Evolutionary conservation across 2,113 vertebrate species (phyloP).

Genomic region (Xyliphius kryptos): DNA sequence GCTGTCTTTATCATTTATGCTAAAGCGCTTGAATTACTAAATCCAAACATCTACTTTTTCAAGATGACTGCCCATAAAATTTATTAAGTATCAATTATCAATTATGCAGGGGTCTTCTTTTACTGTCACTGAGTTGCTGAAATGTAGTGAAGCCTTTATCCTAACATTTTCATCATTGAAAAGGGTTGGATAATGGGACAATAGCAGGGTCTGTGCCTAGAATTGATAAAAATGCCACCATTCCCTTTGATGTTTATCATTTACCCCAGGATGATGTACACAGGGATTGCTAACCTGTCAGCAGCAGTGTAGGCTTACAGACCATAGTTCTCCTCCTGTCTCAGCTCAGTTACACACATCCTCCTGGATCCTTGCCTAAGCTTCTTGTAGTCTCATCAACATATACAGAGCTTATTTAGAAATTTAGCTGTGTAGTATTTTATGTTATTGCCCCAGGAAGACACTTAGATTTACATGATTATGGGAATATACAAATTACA

Average conservation of each 20-base stretch:
- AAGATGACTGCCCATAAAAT: conserved; percentile 66
- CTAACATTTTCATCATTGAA: conserved; percentile 47
- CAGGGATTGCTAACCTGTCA: conserved; percentile 56
- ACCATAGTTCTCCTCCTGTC: conserved; percentile 47
- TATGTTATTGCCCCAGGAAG: background rate
- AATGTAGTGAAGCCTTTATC: conserved; percentile 64
- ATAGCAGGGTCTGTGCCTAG: conserved; percentile 66
- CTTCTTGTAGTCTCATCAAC: conserved; percentile 21
- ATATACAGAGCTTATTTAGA: background rate
- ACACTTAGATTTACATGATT: background rate
- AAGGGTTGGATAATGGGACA: conserved; percentile 63
- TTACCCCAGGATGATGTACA: conserved; percentile 60
- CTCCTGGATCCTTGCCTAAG: conserved; percentile 21
- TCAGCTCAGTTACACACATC: conserved; percentile 58
- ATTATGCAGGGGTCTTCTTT: conserved; percentile 58
- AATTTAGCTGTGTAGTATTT: background rate
- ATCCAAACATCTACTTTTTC: conserved; percentile 63
- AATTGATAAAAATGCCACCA: conserved; percentile 63
- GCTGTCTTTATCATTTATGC: conserved; percentile 29
- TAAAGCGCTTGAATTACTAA: conserved; percentile 60
- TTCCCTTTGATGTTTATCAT: conserved; percentile 72
- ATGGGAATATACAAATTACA: background rate
- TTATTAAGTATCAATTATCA: conserved; percentile 75
- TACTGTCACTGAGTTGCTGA: conserved; percentile 65
- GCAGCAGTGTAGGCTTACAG: conserved; percentile 67